Conservation (phyloP, 2,797 vertebrate species). For the Lerista edwardsae region DNA sequence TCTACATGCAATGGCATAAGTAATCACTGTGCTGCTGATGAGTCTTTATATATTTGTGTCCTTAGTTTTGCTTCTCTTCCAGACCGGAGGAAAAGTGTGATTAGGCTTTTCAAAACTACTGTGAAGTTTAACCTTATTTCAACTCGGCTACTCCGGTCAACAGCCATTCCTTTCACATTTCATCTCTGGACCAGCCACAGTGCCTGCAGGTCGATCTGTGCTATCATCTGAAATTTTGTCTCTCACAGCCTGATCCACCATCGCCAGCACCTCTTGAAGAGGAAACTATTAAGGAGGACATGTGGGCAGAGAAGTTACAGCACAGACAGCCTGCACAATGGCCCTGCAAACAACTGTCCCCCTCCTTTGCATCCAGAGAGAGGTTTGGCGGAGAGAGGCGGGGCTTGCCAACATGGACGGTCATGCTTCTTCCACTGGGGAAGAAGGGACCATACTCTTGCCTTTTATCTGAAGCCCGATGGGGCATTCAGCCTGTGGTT, state of each 20-base stretch:
- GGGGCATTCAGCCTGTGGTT: too few species aligned
- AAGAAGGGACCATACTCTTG: too few species aligned
- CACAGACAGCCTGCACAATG: neutral
- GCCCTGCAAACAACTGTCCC: neutral
- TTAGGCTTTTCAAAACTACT: slow-evolving; percentile 40
- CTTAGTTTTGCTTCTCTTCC: neutral
- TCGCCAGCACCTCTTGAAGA: neutral
- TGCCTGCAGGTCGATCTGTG: slow-evolving; percentile 2
- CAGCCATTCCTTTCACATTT: slow-evolving; percentile 10
- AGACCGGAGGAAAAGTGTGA: slow-evolving; percentile 38
- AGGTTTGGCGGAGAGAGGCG: too few species aligned
- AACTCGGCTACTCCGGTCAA: slow-evolving; percentile 14
- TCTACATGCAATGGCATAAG: slow-evolving; percentile 42
- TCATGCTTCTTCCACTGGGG: too few species aligned
- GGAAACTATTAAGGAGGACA: neutral
- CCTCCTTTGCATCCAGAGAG: too few species aligned
- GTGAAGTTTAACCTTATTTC: slow-evolving; percentile 19
- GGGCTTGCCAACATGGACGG: too few species aligned
- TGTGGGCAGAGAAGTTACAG: neutral
- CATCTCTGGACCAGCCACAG: slow-evolving; percentile 21
- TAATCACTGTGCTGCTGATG: slow-evolving; percentile 41
- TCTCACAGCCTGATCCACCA: neutral
- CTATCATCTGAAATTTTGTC: slow-evolving; percentile 7
- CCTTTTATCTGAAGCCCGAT: too few species aligned
- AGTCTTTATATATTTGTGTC: slow-evolving; percentile 27